These are phyloP conservation scores for Trematomus bernacchii DNA, from an alignment of 2,797 vertebrate species.

Conservation along the genomic window DNA sequence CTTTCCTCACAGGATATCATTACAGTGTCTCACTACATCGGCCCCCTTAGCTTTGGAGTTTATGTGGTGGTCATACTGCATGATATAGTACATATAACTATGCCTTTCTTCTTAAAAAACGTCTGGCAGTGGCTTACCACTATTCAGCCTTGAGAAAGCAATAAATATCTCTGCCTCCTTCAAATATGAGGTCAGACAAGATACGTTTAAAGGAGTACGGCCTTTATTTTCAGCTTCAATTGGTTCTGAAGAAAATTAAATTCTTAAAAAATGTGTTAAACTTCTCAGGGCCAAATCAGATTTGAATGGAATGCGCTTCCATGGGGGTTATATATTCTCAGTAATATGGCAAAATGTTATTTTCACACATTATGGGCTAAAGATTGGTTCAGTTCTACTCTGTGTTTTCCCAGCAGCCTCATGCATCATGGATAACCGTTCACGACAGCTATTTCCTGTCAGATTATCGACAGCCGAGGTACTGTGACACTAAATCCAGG, in stretches of 20 bases:
- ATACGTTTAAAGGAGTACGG: constrained; percentile 6
- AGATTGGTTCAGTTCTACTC: constrained; percentile 13
- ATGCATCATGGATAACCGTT: constrained; percentile 63
- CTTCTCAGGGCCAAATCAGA: constrained; percentile 15
- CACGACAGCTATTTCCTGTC: constrained; percentile 68
- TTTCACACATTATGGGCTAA: constrained; percentile 46
- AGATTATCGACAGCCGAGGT: constrained; percentile 51
- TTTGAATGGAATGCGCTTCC: constrained; percentile 29
- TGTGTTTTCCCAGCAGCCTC: constrained; percentile 28
- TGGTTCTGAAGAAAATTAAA: constrained; percentile 20
- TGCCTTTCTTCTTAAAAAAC: constrained; percentile 16
- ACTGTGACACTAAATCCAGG: constrained; percentile 69
- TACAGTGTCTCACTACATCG: constrained; percentile 35
- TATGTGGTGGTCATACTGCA: constrained; percentile 39
- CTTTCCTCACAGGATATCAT: constrained; percentile 58
- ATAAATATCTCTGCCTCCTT: constrained; percentile 16
- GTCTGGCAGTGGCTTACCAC: not conserved
- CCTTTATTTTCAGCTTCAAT: constrained; percentile 25
- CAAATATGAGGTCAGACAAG: constrained; percentile 36
- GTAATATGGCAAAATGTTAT: constrained; percentile 40
- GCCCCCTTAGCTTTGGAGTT: constrained; percentile 36
- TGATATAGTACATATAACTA: constrained; percentile 35
- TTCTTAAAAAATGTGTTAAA: not conserved
- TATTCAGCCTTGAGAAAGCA: constrained; percentile 22
- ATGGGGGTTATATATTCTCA: constrained; percentile 32